Evolutionary conservation across 1,140 invertebrate genomes (phyloP), one percentile per base, ranked within the genome.

Genomic region (Apolygus lucorum): DNA sequence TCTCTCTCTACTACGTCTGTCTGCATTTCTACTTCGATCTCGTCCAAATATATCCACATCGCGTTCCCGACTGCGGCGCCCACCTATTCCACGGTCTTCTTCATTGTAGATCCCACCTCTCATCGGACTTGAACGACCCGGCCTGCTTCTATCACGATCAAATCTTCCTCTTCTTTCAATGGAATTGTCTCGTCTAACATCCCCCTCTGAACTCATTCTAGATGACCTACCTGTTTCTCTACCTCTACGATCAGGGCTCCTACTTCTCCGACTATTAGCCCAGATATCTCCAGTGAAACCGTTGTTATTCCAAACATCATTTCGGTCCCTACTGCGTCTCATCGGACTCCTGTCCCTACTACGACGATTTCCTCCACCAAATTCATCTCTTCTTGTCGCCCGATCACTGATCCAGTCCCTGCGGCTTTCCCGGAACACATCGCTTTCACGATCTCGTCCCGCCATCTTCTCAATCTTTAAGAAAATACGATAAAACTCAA

Each of bases 331-430:
- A 49, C 34, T 49, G 17, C 11, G 54, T 22, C 22, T 59, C 2
- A 59, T 0, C 63, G 62, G 42, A 71, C 72, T 59, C 42, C 68
- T 68, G 64, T 59, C 52, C 13, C 72, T 63, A 4, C 72, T 68
- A 54, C 52, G 63, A 28, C 68, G 65, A 68, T 70, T 69, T 63
- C 71, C 72, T 11, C 8, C 34, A 49, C 22, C 54, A 11, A 59
- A 11, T 8, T 59, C 54, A 21, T 59, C 54, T 4, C 54, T 8
- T 22, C 54, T 8, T 49, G 34, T 59, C 22, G 54, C 54, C 11
- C 22, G 54, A 21, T 59, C 54, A 59, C 11, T 22, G 11, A 59
- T 59, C 54, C 54, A 59, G 54, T 59, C 54, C 22, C 54, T 13
- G 4, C 22, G 11, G 22, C 13, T 22, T 4, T 59, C 54, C 22